Conservation (phyloP, 2,888 invertebrate genomes). For the Merodon equestris region DNA sequence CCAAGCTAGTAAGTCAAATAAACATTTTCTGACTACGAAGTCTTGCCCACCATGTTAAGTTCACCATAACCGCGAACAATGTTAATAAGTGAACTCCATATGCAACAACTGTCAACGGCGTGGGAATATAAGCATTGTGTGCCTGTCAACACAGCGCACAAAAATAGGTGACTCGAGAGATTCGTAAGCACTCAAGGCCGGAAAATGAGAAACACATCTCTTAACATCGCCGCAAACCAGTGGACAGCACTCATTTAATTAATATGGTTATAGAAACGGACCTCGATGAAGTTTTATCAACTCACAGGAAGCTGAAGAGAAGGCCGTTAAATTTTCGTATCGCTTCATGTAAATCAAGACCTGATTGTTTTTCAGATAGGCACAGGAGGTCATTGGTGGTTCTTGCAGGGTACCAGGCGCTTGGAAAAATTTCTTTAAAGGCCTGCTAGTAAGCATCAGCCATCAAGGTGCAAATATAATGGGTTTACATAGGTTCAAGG, state of each 20-base stretch:
- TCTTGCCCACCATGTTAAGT: slow-evolving; percentile 10
- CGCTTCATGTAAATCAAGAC: slow-evolving; percentile 17
- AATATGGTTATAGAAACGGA: not conserved
- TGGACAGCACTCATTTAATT: slow-evolving; percentile 4
- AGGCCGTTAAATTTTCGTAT: slow-evolving; percentile 5
- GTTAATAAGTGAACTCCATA: slow-evolving; percentile 24
- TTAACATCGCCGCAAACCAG: not conserved
- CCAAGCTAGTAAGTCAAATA: slow-evolving; percentile 1
- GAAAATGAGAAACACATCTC: not conserved
- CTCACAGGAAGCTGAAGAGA: not conserved
- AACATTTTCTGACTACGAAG: slow-evolving; percentile 6
- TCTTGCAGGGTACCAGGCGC: slow-evolving; percentile 1
- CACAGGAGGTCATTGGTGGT: slow-evolving; percentile 16
- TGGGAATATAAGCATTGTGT: slow-evolving; percentile 18
- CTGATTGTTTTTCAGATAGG: slow-evolving; percentile 13
- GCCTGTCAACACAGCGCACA: not conserved
- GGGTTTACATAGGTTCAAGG: slow-evolving; percentile 17
- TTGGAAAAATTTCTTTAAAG: slow-evolving; percentile 6
- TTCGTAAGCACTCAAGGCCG: not conserved
- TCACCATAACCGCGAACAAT: slow-evolving; percentile 6
- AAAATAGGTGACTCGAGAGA: not conserved
- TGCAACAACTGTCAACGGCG: slow-evolving; percentile 22
- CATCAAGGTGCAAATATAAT: slow-evolving; percentile 16
- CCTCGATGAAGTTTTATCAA: not conserved
- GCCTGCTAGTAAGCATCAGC: not conserved